Conservation (phyloP, 2,888 invertebrate species). For the Acleris holmiana region DNA sequence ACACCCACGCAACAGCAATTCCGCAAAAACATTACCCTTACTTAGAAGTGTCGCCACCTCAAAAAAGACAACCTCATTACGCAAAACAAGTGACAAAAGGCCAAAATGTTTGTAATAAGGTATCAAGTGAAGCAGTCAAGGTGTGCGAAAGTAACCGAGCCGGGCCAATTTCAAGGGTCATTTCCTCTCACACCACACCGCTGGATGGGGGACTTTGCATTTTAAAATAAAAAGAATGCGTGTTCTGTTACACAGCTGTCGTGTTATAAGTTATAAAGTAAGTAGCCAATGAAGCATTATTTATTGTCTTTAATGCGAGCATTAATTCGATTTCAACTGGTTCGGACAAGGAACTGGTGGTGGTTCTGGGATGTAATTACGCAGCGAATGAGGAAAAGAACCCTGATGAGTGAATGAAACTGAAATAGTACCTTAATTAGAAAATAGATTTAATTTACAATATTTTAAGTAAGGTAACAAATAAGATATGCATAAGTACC, state of each 20-base stretch:
- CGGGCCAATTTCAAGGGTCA: conserved; percentile 80
- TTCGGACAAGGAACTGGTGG: conserved; percentile 14
- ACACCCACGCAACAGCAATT: too few relatives aligned
- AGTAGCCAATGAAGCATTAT: conserved; percentile 36
- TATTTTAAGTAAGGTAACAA: too few relatives aligned
- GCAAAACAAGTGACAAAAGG: conserved; percentile 64
- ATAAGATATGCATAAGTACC: too few relatives aligned
- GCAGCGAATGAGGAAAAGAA: too few relatives aligned
- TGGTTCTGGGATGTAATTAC: neutral
- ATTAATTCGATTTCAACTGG: conserved; percentile 10
- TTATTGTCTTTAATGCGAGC: conserved; percentile 34
- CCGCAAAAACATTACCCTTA: neutral
- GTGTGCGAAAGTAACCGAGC: conserved; percentile 70
- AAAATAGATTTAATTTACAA: too few relatives aligned
- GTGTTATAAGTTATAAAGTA: conserved; percentile 26
- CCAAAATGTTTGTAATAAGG: conserved; percentile 67
- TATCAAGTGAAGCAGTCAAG: conserved; percentile 70
- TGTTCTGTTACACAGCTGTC: conserved; percentile 33
- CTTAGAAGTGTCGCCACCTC: conserved; percentile 4
- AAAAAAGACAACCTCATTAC: conserved; percentile 34
- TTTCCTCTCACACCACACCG: conserved; percentile 71
- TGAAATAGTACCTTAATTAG: too few relatives aligned
- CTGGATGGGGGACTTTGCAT: conserved; percentile 50
- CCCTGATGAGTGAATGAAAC: too few relatives aligned
- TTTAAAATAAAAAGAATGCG: conserved; percentile 59